Evolutionary conservation across 2,113 vertebrate genomes (phyloP).

Genomic region (Epinephelus lanceolatus): DNA sequence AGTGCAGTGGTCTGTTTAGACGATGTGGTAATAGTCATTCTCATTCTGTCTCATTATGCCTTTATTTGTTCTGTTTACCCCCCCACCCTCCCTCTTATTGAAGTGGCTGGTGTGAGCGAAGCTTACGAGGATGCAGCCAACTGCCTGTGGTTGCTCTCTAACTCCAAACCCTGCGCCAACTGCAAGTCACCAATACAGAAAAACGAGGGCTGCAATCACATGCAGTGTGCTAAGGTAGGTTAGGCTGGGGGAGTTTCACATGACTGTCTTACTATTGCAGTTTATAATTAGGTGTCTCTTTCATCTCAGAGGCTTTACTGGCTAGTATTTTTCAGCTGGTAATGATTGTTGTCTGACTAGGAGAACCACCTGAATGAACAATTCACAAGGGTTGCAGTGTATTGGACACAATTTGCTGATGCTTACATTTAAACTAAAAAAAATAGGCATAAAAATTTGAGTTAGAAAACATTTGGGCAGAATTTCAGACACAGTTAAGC

Average conservation of each 20-base stretch:
- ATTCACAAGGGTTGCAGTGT: neutral
- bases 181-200: constrained; percentile 99
- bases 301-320: neutral
- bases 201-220: constrained; percentile 99
- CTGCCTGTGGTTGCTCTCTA: constrained; percentile 96
- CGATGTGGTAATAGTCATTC: constrained; percentile 51
- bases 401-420: neutral
- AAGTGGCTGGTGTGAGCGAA: constrained; percentile 97
- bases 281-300: neutral
- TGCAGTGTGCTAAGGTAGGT: constrained; percentile 98
- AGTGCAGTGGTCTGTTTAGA: constrained; percentile 53
- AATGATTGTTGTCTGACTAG: neutral
- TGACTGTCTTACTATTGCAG: neutral
- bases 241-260: neutral
- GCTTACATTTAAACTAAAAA: neutral
- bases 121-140: constrained; percentile 99
- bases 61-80: constrained; percentile 61
- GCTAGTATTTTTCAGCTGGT: neutral
- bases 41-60: constrained; percentile 65
- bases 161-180: constrained; percentile 97
- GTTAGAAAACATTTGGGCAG: neutral
- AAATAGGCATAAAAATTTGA: neutral
- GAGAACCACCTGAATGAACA: neutral
- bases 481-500: neutral
- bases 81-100: constrained; percentile 12